Evolutionary conservation across 2,888 invertebrate species (phyloP).

Genomic region (Dastarcus helophoroides): DNA sequence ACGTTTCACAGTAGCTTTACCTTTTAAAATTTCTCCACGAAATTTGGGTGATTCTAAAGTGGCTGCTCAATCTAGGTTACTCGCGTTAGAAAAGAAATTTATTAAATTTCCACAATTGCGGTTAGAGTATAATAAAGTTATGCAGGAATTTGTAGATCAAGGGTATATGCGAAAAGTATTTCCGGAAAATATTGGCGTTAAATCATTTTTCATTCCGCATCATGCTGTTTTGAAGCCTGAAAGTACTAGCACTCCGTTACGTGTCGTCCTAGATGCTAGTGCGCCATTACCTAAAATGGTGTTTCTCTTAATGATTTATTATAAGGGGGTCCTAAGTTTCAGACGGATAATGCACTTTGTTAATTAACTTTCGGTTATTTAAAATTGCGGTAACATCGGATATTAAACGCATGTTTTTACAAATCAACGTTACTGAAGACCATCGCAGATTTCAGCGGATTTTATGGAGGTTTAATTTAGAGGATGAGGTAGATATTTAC

Average conservation of each 20-base stretch:
- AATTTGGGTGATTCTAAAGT: background rate
- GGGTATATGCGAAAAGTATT: background rate
- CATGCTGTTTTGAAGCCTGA: background rate
- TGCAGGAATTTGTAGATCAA: constrained; percentile 2
- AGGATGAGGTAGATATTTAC: no score
- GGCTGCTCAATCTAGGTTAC: background rate
- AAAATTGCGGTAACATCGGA: no score
- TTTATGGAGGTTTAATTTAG: no score
- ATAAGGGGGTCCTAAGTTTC: no score
- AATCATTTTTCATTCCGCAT: background rate
- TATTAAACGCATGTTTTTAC: no score
- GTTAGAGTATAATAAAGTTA: constrained; percentile 2
- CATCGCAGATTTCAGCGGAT: no score
- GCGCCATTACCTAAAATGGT: background rate
- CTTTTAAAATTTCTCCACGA: background rate
- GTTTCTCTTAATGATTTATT: background rate
- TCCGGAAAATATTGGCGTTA: background rate
- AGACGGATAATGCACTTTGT: no score
- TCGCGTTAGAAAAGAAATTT: background rate
- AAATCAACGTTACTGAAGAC: no score
- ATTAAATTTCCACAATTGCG: background rate
- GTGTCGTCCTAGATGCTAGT: constrained; percentile 1
- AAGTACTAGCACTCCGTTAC: background rate
- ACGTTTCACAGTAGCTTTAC: constrained; percentile 1
- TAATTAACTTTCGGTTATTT: no score